These are phyloP conservation scores for Agraylea sexmaculata DNA, from an alignment of 1,140 invertebrate species.

Conservation along the genomic window DNA sequence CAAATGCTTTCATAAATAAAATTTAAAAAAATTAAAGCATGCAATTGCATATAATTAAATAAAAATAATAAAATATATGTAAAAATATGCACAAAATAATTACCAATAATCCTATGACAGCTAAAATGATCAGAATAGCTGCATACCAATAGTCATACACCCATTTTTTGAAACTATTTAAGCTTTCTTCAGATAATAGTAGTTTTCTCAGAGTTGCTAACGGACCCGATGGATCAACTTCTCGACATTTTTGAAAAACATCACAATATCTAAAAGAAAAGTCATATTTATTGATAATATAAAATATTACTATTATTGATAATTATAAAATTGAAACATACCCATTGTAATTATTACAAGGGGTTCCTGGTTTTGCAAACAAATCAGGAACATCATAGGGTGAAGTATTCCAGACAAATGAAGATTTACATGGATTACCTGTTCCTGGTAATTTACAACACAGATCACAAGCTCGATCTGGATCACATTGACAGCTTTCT, in stretches of 20 bases:
- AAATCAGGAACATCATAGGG: constrained; percentile 86
- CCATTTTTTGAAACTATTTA: constrained; percentile 71
- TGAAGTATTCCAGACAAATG: constrained; percentile 78
- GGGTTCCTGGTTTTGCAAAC: constrained; percentile 87
- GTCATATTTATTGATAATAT: background rate
- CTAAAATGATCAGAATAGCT: constrained; percentile 57
- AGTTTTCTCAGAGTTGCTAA: constrained; percentile 78
- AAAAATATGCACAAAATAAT: constrained; percentile 20
- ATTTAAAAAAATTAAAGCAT: constrained; percentile 8
- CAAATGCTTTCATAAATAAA: constrained; percentile 9
- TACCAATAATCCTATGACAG: constrained; percentile 65
- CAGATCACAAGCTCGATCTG: constrained; percentile 70
- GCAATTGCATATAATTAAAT: constrained; percentile 8
- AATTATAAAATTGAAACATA: constrained; percentile 20
- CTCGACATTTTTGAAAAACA: constrained; percentile 93
- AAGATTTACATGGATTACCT: constrained; percentile 67
- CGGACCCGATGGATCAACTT: constrained; percentile 91
- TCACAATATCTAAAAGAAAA: constrained; percentile 72
- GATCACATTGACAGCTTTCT: constrained; percentile 89
- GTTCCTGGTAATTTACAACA: constrained; percentile 82
- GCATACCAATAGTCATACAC: constrained; percentile 21
- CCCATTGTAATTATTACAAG: constrained; percentile 96
- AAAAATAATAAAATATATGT: constrained; percentile 6
- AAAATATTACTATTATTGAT: background rate
- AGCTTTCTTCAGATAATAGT: constrained; percentile 76